Conservation (phyloP, 2,888 invertebrate species). For the Salpingus planirostris region DNA sequence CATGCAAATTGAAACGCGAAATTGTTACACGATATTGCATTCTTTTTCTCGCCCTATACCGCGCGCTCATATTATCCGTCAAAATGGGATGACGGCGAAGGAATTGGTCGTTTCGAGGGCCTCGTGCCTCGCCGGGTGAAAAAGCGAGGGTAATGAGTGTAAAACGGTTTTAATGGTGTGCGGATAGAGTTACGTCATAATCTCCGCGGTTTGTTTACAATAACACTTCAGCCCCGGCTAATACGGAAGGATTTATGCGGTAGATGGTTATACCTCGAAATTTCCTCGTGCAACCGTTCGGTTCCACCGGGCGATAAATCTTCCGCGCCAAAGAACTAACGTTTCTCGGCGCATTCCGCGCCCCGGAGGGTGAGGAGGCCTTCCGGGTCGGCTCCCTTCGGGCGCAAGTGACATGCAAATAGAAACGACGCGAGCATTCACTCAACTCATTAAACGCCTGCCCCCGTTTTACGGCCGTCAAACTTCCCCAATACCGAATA, state of each 20-base stretch:
- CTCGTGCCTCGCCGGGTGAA: too few relatives aligned
- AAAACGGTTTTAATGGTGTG: not conserved
- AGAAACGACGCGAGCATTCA: constrained; percentile 34
- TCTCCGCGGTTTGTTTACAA: constrained; percentile 6
- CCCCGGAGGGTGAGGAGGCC: constrained; percentile 17
- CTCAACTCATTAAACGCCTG: constrained; percentile 34
- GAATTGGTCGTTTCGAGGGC: too few relatives aligned
- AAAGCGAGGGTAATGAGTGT: too few relatives aligned
- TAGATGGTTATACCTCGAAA: constrained; percentile 36
- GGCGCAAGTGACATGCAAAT: constrained; percentile 37
- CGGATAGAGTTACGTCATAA: not conserved
- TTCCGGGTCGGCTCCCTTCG: constrained; percentile 34
- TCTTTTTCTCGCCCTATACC: too few relatives aligned
- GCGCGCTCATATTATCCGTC: too few relatives aligned
- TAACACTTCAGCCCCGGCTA: constrained; percentile 18
- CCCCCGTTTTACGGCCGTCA: constrained; percentile 28
- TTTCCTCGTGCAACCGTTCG: constrained; percentile 37
- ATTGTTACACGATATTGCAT: constrained; percentile 37
- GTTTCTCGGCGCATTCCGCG: not conserved
- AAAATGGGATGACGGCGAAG: too few relatives aligned
- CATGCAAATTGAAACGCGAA: constrained; percentile 41
- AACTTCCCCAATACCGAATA: constrained; percentile 23
- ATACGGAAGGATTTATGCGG: constrained; percentile 39
- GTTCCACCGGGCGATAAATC: constrained; percentile 36
- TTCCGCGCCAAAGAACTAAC: constrained; percentile 19